Conservation (phyloP, 2,888 invertebrate species). For the Fragum whitleyi region DNA sequence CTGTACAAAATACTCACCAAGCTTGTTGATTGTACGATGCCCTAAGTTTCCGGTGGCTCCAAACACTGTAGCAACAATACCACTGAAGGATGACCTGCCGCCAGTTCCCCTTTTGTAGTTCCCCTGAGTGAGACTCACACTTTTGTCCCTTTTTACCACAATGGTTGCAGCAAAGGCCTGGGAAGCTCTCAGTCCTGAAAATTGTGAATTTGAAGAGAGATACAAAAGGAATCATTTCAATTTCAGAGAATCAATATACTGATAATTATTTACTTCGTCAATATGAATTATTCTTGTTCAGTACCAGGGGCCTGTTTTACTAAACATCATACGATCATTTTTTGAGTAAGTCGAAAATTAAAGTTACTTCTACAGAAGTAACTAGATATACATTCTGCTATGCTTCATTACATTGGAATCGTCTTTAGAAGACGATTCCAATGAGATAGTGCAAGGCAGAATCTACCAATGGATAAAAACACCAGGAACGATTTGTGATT, state of each 20-base stretch:
- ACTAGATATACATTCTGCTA: no score
- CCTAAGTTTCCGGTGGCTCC: slow-evolving; percentile 97
- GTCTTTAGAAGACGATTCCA: no score
- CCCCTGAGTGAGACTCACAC: slow-evolving; percentile 55
- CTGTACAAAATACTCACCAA: no score
- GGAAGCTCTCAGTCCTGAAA: slow-evolving; percentile 70
- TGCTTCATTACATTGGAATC: no score
- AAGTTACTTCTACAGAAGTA: no score
- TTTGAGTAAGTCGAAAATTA: no score
- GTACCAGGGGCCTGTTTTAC: no score
- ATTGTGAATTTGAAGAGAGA: background rate
- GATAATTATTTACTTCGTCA: background rate
- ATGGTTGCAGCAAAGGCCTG: slow-evolving; percentile 62
- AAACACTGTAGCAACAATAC: slow-evolving; percentile 98
- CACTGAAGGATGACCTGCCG: slow-evolving; percentile 98
- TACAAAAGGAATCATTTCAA: no score
- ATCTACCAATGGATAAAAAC: no score
- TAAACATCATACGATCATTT: no score
- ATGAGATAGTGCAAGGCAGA: no score
- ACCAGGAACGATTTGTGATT: no score
- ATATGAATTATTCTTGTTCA: background rate
- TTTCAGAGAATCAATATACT: background rate
- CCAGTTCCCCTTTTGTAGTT: slow-evolving; percentile 85
- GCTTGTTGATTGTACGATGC: slow-evolving; percentile 93
- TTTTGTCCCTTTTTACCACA: slow-evolving; percentile 55